Base-by-base conservation (phyloP, 2,113 vertebrate species). In the Onychorhynchus coronatus region DNA sequence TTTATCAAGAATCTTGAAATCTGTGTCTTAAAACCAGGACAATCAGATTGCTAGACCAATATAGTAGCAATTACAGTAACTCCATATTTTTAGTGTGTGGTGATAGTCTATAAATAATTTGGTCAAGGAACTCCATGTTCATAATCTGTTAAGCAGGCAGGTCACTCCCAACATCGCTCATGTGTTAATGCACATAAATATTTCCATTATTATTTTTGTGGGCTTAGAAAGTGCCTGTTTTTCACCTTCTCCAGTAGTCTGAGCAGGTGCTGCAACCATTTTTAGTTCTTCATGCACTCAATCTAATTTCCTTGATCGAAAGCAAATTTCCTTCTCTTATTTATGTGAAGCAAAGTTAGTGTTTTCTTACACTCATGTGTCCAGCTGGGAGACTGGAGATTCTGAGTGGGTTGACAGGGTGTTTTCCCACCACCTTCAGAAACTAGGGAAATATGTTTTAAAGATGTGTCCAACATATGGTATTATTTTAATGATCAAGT, bases 381-480 rank as follows among this genome's bases (percentile, higher is more conserved):
- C 81, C 94, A 97, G 55, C 91, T 97, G 97, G 88, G 88, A 96
- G 93, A 93, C 90, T 81, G 78, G 83, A 73, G 59, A 47, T 88
- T 95, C 88, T 93, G 75, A 87, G 75, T 86, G 86, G 84, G 71
- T 37, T 79, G 91, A 95, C 92, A 85, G 70, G 78, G 62, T 92
- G 59, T 95, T 98, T 97, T 97, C 94, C 94, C 91, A 93, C 85
- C 95, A 87, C 88, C 49, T 96, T 89, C 65, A 67, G 75, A 93
- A 52, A 92, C 87, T 21, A 59, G 78, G 68, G 47, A 91, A 96
- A 92, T 95, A 90, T 97, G 79, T 95, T 97, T 95, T 93, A 93
- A 97, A 97, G 85, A 97, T 96, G 61, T 97, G 70, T 95, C 78
- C 94, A 93, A 68, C 96, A 97, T 96, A 96, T 97, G 97, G 92